Percentiles rank a stretch among this genome's conserved stretches.
phyloP scores from a whole-genome alignment of 2,888 invertebrate species.

The Cepaea hortensis region DNA sequence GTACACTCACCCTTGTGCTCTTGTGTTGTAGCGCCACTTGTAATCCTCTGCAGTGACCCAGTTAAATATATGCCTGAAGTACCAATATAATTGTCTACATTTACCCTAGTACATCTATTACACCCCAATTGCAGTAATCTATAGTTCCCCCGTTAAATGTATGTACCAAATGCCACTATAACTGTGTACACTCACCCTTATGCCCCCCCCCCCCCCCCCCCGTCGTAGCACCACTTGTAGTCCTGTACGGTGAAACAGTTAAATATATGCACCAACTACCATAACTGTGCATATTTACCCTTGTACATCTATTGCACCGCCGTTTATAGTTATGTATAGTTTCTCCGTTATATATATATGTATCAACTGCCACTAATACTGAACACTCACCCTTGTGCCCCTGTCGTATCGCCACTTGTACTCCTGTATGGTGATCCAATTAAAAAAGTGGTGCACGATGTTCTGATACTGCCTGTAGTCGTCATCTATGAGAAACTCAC shows the following conservation, averaged over 20 bases:
- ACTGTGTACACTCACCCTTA: no score
- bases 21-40: no score
- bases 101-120: no score
- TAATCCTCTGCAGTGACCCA: no score
- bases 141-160: no score
- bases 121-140: no score
- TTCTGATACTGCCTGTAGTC: conserved; percentile 52
- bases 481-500: conserved; percentile 48
- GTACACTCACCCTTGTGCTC: background rate
- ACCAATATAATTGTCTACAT: background rate
- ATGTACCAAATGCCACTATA: no score
- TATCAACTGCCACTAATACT: background rate
- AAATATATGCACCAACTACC: conserved; percentile 50
- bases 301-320: no score
- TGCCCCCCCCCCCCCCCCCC: conserved; percentile 17
- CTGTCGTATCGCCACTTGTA: conserved; percentile 58
- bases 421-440: conserved; percentile 57
- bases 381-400: conserved; percentile 28
- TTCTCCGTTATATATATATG: no score
- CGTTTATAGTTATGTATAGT: no score
- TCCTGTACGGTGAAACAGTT: conserved; percentile 58
- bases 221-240: conserved; percentile 58
- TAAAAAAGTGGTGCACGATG: conserved; percentile 53
- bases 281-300: no score
- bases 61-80: no score